A percentile compares a stretch with the other conserved stretches of the same genome.
phyloP scores from a whole-genome alignment of 2,888 invertebrate species.

The Ochropleura plecta region DNA sequence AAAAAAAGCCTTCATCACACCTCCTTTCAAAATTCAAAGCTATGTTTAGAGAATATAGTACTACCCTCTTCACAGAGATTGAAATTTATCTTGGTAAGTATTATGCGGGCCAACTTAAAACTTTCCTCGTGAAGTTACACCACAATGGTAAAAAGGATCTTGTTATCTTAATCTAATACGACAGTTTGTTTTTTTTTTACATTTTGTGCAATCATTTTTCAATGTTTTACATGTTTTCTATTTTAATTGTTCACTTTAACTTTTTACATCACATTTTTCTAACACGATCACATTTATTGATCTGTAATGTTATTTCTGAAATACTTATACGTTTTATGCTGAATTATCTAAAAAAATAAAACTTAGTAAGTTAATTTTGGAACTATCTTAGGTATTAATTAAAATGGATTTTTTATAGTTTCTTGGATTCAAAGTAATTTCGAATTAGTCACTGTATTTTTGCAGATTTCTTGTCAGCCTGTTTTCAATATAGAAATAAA shows the following conservation, averaged over 20 bases:
- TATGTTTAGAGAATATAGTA: conserved; percentile 21
- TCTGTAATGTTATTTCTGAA: no score
- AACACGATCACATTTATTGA: no score
- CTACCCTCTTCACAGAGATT: neutral
- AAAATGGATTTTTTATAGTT: neutral
- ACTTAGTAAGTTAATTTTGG: neutral
- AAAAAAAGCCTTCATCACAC: neutral
- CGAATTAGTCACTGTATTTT: neutral
- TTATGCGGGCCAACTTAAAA: conserved; percentile 52
- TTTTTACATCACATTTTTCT: neutral
- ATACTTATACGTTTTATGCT: neutral
- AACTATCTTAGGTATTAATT: neutral
- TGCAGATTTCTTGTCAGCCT: neutral
- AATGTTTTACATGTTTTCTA: conserved; percentile 26
- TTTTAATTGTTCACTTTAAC: conserved; percentile 20
- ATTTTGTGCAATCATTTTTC: conserved; percentile 12
- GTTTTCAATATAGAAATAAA: neutral
- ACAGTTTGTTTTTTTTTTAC: conserved; percentile 21
- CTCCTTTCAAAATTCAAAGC: conserved; percentile 11
- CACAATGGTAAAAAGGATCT: conserved; percentile 10
- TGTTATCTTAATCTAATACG: conserved; percentile 43
- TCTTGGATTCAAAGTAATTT: neutral
- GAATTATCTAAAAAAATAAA: neutral
- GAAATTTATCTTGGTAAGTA: conserved; percentile 50
- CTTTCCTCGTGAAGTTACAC: conserved; percentile 39